Conservation (phyloP, 1,140 invertebrate species). For the Diabrotica virgifera region DNA sequence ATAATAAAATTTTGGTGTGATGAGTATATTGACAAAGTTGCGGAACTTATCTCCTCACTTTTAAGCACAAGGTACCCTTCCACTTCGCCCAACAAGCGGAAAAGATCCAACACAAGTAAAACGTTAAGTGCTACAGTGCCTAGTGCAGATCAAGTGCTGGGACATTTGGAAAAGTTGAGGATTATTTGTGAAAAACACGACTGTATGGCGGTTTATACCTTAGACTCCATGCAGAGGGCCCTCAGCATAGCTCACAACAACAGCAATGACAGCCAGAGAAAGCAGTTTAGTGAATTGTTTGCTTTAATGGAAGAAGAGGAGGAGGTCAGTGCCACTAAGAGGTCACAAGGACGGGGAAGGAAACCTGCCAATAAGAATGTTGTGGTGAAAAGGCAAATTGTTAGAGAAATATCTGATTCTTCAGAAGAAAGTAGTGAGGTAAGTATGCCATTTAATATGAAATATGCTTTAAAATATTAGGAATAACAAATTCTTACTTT, state of each 20-base stretch:
- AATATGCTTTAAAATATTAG: too few relatives aligned
- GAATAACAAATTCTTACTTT: too few relatives aligned
- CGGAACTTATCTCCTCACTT: conserved; percentile 75
- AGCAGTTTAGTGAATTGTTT: conserved; percentile 88
- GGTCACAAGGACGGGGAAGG: conserved; percentile 56
- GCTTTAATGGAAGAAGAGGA: conserved; percentile 88
- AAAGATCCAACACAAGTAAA: conserved; percentile 60
- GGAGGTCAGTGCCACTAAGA: conserved; percentile 53
- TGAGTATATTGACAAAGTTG: conserved; percentile 85
- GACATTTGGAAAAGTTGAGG: conserved; percentile 88
- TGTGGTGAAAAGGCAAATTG: conserved; percentile 51
- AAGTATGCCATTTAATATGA: conserved; percentile 21
- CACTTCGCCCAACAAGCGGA: conserved; percentile 86
- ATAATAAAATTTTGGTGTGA: conserved; percentile 90
- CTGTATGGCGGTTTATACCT: conserved; percentile 65
- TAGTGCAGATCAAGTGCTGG: conserved; percentile 77
- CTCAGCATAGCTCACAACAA: conserved; percentile 75
- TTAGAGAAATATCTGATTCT: conserved; percentile 59
- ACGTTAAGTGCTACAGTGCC: conserved; percentile 52
- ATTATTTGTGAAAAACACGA: conserved; percentile 63
- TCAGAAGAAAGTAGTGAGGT: conserved; percentile 80
- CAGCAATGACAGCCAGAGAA: conserved; percentile 77
- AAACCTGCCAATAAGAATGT: conserved; percentile 46
- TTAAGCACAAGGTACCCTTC: conserved; percentile 76
- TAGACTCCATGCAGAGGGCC: conserved; percentile 86